Evolutionary conservation across 2,888 invertebrate genomes (phyloP), one percentile per base, ranked within the genome.

Genomic region (Liposcelis brunnea): DNA sequence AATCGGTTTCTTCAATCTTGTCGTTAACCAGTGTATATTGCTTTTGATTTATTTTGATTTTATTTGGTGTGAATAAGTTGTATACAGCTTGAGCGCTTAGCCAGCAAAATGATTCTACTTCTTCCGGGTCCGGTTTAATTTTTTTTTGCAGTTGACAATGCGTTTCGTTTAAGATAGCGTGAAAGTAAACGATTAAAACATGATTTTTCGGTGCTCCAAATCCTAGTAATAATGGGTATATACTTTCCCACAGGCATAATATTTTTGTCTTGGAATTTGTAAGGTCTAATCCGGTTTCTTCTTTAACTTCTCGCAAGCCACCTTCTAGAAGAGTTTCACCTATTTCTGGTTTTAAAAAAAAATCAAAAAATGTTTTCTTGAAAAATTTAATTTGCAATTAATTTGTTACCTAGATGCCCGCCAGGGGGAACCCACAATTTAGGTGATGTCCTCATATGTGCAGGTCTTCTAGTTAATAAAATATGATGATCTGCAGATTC

Each of bases 371-470:
- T n/a, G n/a, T n/a, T n/a, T n/a, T n/a, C n/a, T n/a, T n/a, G n/a
- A n/a, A n/a, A n/a, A n/a, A n/a, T n/a, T n/a, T n/a, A n/a, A n/a
- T n/a, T n/a, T 44, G 10, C n/a, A 26, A 37, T 1, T 32, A 16
- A 10, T n/a, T 42, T 37, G 37, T 15, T 21, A 53, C 56, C 64
- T 31, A 64, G 49, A 49, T 63, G 62, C 2, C 65, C 64, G 42
- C 65, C 64, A 50, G 67, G 66, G 18, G 66, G 64, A 1, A 67
- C 66, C 67, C 67, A 67, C 4, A 62, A 56, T 7, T 60, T 59
- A 6, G 67, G 65, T 52, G 65, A 67, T 31, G 64, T 59, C 12
- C 62, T 47, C 52, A 67, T 56, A 45, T 61, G 59, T 12, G 52
- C 49, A 2, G 63, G 58, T 34, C 67, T 51, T 33, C 61, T 54